Evolutionary conservation across 2,113 vertebrate species (phyloP).

Genomic region (Caloenas nicobarica): DNA sequence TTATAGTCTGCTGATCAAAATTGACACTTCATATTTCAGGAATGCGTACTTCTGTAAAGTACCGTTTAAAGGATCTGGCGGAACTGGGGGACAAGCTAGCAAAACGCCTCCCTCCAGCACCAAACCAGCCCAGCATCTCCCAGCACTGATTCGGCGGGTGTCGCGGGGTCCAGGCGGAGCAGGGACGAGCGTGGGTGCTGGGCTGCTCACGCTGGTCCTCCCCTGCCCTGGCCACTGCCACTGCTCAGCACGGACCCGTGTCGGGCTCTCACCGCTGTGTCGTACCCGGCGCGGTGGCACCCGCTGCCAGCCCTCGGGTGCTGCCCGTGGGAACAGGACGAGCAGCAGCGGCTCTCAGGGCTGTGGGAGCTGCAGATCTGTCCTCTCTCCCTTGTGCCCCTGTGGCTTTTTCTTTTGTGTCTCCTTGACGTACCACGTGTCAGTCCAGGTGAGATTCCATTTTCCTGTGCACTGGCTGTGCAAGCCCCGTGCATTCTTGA

Average conservation of each 20-base stretch:
- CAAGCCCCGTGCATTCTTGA: not conserved
- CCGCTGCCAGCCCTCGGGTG: not conserved
- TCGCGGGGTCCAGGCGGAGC: accelerated
- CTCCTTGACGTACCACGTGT: not conserved
- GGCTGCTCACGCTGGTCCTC: not conserved
- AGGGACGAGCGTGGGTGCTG: not conserved
- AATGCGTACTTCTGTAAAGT: no score
- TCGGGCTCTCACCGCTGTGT: accelerated
- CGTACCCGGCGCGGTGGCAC: accelerated
- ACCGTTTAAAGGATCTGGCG: no score
- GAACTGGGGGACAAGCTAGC: not conserved
- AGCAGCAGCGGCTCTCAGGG: no score
- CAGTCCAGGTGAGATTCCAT: not conserved
- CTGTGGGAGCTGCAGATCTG: not conserved
- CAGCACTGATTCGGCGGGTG: accelerated
- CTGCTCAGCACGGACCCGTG: not conserved
- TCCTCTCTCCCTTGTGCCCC: not conserved
- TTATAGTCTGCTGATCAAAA: no score
- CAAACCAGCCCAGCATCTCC: not conserved
- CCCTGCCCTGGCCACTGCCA: not conserved
- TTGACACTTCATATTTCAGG: no score
- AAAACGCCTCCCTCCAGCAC: not conserved
- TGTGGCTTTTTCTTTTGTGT: not conserved
- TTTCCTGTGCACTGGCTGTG: accelerated
- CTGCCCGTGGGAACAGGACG: no score